These are phyloP conservation scores for Polypedilum pembai DNA, from an alignment of 1,140 invertebrate genomes.

Conservation along the genomic window DNA sequence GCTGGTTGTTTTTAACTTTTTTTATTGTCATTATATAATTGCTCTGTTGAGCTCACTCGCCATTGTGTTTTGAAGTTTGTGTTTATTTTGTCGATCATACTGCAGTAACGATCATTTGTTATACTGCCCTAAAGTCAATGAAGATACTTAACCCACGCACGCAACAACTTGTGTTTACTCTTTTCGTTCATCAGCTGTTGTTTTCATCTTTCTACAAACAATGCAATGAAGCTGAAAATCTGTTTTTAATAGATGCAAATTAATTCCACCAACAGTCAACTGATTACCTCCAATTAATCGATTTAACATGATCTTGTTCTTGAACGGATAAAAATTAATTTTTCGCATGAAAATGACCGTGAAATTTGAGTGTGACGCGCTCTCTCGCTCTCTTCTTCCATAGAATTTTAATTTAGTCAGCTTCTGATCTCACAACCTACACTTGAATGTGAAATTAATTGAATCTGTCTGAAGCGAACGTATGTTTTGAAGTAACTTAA, in stretches of 20 bases:
- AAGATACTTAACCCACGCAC: neutral
- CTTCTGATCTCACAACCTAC: too few species aligned
- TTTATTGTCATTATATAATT: slow-evolving; percentile 12
- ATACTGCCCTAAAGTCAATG: neutral
- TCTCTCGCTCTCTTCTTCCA: too few species aligned
- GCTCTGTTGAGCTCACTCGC: neutral
- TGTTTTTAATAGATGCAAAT: neutral
- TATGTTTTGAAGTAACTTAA: too few species aligned
- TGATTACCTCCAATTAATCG: neutral
- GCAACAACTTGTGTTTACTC: neutral
- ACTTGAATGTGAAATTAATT: too few species aligned
- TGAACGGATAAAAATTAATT: neutral
- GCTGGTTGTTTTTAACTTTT: neutral
- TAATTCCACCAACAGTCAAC: neutral
- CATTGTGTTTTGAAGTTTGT: too few species aligned
- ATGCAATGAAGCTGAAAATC: too few species aligned
- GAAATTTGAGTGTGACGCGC: neutral
- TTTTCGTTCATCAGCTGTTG: slow-evolving; percentile 8
- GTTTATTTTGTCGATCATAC: neutral
- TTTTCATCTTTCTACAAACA: neutral
- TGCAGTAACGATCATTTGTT: neutral
- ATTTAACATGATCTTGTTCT: neutral
- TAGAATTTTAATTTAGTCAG: too few species aligned
- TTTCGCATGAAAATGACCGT: neutral
- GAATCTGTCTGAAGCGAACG: too few species aligned